Base-by-base conservation (phyloP, 2,888 invertebrate genomes). In the Lepidocyrtinus sp. region DNA sequence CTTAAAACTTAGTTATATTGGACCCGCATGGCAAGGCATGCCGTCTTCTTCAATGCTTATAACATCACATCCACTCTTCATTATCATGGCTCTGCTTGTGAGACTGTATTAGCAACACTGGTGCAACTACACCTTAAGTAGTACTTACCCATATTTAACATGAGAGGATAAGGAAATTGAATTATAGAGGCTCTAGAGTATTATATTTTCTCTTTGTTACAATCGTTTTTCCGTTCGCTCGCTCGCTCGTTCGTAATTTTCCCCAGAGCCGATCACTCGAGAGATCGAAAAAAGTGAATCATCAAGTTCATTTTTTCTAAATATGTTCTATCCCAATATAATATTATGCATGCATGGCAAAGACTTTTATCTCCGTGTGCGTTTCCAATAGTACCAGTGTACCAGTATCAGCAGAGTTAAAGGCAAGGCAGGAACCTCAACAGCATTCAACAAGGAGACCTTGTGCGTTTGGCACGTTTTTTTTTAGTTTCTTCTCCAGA, bases 361-460 rank as follows among this genome's bases (percentile, higher is more conserved):
- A n/a, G n/a, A n/a, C n/a, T n/a, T n/a, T n/a, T n/a, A n/a, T 36
- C 5, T 36, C 12, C 36, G 36, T 36, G 36, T 36, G 36, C 36
- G 36, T 36, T 36, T 36, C 12, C 5, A 36, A 36, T 12, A 36
- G 12, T 12, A 12, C 36, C 5, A 36, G 12, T n/a, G n/a, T 36
- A 36, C 5, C 36, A 36, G 36, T 12, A 36, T 5, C 36, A 36
- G 36, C 36, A 5, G 12, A 12, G 5, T 5, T 7, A 36, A 36
- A 36, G 36, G 36, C 36, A 36, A 36, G 36, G 36, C 36, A 36
- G 12, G 17, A n/a, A 68, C 55, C 36, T 36, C 36, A 36, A 36
- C 5, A 24, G 46, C 64, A 72, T 72, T 72, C 72, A 72, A 72
- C 72, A 72, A 72, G 72, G 63, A 72, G 72, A 72, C 24, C 50